A percentile compares a stretch with the other conserved stretches of the same genome.
These are phyloP conservation scores for Poecilia latipinna DNA, from an alignment of 2,113 vertebrate species.

Conservation along the genomic window DNA sequence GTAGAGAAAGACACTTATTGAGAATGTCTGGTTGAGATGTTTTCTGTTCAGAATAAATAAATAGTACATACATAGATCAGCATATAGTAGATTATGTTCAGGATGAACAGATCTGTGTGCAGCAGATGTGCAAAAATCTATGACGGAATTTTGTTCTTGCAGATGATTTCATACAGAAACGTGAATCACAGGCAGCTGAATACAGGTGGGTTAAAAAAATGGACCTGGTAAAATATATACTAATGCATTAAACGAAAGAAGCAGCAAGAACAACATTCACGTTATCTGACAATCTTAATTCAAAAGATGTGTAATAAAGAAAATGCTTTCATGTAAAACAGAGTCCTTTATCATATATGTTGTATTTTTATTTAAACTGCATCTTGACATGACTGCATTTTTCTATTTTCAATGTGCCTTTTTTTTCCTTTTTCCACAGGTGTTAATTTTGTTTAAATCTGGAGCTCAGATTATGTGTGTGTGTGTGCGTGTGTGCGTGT, in stretches of 20 bases:
- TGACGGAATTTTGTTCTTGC: background rate
- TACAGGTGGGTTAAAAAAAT: background rate
- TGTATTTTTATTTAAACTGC: background rate
- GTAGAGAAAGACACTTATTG: too few species aligned
- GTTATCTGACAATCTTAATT: background rate
- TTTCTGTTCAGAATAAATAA: background rate
- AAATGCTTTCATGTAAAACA: background rate
- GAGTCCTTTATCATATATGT: background rate
- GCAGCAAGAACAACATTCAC: background rate
- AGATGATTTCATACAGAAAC: too few species aligned
- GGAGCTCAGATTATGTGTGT: background rate
- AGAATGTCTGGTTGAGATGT: background rate
- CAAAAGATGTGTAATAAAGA: background rate
- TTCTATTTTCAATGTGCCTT: background rate
- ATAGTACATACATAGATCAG: background rate
- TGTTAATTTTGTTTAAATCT: conserved; percentile 24
- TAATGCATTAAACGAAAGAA: background rate
- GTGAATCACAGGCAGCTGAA: background rate
- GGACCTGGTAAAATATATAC: background rate
- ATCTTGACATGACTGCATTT: background rate
- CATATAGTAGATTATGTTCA: background rate
- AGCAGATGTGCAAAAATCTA: background rate
- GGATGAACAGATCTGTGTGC: background rate
- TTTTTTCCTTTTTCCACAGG: background rate
- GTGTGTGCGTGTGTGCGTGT: background rate